Evolutionary conservation across 2,797 vertebrate genomes (phyloP).

Genomic region (Caiman crocodilus): DNA sequence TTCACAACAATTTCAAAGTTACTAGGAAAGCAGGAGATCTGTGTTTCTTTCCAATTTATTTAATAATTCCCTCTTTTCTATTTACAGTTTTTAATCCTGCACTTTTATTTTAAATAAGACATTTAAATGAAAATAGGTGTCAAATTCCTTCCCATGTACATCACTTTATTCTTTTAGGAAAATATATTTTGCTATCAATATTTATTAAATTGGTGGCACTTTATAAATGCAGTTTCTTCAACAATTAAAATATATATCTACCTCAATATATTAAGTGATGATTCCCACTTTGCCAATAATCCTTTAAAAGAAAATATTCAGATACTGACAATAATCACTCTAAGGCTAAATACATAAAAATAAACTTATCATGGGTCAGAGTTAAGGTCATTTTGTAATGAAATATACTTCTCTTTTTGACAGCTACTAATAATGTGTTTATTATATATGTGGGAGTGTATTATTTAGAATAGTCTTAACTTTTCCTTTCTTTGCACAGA

Average conservation of each 20-base stretch:
- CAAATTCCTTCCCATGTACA: neutral
- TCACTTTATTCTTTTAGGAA: neutral
- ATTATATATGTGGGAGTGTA: constrained; percentile 32
- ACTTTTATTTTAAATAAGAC: too few relatives aligned
- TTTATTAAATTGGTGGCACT: too few relatives aligned
- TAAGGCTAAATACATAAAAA: neutral
- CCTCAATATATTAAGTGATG: neutral
- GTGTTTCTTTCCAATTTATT: neutral
- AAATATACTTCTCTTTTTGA: neutral
- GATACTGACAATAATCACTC: neutral
- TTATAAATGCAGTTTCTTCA: too few relatives aligned
- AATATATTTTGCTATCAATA: too few relatives aligned
- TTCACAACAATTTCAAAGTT: neutral
- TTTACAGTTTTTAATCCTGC: neutral
- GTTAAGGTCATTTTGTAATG: neutral
- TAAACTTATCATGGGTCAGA: neutral
- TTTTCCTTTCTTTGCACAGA: constrained; percentile 25
- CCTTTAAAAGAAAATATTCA: neutral
- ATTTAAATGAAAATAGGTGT: neutral
- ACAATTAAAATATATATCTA: neutral
- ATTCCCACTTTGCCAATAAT: neutral
- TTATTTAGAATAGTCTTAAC: neutral
- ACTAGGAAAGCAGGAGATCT: neutral
- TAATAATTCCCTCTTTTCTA: neutral
- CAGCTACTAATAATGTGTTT: neutral